A percentile compares a stretch with the other conserved stretches of the same genome.
phyloP scores from a whole-genome alignment of 2,888 invertebrate species.

The Philonicus albiceps region DNA sequence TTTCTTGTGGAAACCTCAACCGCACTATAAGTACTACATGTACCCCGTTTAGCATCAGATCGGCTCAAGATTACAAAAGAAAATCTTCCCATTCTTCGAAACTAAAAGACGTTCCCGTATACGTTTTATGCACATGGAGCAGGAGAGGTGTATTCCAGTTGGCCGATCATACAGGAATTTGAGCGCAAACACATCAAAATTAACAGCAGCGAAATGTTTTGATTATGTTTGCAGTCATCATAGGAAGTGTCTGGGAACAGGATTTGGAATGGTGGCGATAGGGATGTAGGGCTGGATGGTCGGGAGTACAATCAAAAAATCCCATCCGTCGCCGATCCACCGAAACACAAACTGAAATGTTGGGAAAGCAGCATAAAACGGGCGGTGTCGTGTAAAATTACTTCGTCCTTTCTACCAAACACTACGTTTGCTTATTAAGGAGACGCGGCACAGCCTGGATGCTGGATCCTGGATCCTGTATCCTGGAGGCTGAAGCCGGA shows the following conservation, averaged over 20 bases:
- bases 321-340: background rate
- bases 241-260: background rate
- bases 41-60: background rate
- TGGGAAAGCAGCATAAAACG: background rate
- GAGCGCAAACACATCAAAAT: background rate
- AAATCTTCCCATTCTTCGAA: background rate
- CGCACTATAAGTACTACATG: background rate
- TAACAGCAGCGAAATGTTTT: background rate
- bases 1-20: background rate
- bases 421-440: background rate
- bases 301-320: background rate
- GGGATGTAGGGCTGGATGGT: background rate
- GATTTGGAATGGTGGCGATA: background rate
- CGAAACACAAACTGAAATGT: background rate
- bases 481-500: background rate
- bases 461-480: background rate
- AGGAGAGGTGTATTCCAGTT: background rate
- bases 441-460: background rate
- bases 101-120: background rate
- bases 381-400: slow-evolving; percentile 34
- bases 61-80: background rate
- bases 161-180: background rate
- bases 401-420: slow-evolving; percentile 15
- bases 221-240: background rate
- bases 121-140: background rate